Percentiles rank a stretch among this genome's conserved stretches.
These are phyloP conservation scores for Hemichromis elongatus DNA, from an alignment of 2,113 vertebrate species.

Conservation along the genomic window DNA sequence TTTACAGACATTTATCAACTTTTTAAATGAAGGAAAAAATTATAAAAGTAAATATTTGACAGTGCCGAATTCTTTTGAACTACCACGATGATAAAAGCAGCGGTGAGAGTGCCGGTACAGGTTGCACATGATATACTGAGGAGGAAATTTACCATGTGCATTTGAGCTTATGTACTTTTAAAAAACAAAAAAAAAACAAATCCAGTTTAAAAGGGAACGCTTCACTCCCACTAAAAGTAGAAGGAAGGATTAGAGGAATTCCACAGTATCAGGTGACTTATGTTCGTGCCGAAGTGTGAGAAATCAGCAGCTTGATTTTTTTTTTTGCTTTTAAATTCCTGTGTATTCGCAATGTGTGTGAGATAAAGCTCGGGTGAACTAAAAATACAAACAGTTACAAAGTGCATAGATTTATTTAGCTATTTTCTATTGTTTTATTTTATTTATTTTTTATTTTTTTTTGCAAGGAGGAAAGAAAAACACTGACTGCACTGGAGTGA, in stretches of 20 bases:
- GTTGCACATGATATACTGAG: neutral
- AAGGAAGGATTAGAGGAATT: slow-evolving; percentile 73
- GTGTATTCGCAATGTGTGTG: slow-evolving; percentile 5
- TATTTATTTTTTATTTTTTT: neutral
- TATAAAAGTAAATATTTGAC: neutral
- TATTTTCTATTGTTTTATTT: neutral
- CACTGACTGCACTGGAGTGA: neutral
- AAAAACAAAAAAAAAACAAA: slow-evolving; percentile 54
- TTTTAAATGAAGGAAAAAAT: neutral
- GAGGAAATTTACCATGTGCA: slow-evolving; percentile 22
- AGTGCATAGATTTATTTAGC: neutral
- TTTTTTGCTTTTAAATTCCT: slow-evolving; percentile 8
- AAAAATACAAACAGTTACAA: neutral
- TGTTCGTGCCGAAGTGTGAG: slow-evolving; percentile 73
- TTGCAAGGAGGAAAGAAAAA: neutral
- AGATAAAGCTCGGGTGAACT: neutral
- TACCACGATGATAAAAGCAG: neutral
- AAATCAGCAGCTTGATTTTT: slow-evolving; percentile 62
- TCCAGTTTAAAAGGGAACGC: slow-evolving; percentile 57
- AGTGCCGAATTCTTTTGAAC: neutral
- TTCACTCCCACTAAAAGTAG: slow-evolving; percentile 53
- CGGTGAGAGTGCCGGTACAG: neutral
- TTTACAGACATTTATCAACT: neutral
- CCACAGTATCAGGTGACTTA: slow-evolving; percentile 71
- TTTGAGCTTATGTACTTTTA: slow-evolving; percentile 36